Percentiles rank a stretch among this genome's conserved stretches.
Conservation (phyloP, 2,113 vertebrate genomes). For the Sinocyclocheilus anshuiensis region DNA sequence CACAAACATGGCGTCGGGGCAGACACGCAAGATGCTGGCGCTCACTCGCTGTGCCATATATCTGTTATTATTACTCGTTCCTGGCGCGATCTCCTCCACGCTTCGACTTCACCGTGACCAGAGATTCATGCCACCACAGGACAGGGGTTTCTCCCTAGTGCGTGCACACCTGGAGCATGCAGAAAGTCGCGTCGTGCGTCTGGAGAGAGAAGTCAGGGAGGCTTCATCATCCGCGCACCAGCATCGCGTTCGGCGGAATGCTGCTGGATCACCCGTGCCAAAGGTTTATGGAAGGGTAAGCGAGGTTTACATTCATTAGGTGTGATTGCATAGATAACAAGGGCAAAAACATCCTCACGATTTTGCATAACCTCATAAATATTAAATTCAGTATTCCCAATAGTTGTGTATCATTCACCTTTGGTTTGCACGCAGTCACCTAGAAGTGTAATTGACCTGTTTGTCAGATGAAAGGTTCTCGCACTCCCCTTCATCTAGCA, state of each 20-base stretch:
- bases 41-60: constrained; percentile 60
- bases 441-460: constrained; percentile 36
- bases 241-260: constrained; percentile 70
- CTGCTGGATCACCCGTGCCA: constrained; percentile 65
- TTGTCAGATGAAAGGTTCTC: background rate
- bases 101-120: constrained; percentile 68
- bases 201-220: constrained; percentile 58
- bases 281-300: constrained; percentile 80
- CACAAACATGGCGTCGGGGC: constrained; percentile 81
- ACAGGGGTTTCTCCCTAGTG: constrained; percentile 69
- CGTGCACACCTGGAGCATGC: constrained; percentile 53
- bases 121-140: constrained; percentile 65
- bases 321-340: constrained; percentile 21
- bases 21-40: constrained; percentile 68
- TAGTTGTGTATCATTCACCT: constrained; percentile 8
- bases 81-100: constrained; percentile 59
- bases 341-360: background rate
- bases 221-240: constrained; percentile 46
- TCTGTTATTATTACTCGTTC: constrained; percentile 60
- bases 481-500: background rate
- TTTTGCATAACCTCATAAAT: background rate
- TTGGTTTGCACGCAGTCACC: background rate
- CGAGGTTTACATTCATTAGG: constrained; percentile 10
- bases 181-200: constrained; percentile 58
- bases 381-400: background rate